A percentile compares a stretch with the other conserved stretches of the same genome.
Conservation (phyloP, 2,888 invertebrate genomes). For the Anagyrus pseudococci region DNA sequence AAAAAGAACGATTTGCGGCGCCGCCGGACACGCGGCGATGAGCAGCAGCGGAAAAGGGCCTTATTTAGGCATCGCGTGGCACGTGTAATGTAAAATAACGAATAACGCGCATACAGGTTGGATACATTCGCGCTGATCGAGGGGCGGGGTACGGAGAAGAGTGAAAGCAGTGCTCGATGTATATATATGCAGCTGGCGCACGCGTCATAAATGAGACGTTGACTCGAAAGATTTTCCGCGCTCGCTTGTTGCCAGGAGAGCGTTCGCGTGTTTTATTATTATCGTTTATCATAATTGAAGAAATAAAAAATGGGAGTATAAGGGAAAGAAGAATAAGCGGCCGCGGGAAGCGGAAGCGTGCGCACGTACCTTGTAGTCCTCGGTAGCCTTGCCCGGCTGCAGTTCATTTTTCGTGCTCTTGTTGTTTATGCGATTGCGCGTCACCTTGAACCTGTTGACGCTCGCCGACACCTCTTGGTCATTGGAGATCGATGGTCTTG, state of each 20-base stretch:
- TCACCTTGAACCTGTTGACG: conserved; percentile 69
- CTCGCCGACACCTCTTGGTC: conserved; percentile 70
- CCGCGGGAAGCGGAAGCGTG: background rate
- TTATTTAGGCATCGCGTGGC: conserved; percentile 23
- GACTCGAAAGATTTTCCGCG: background rate
- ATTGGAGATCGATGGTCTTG: conserved; percentile 66
- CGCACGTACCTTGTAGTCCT: conserved; percentile 54
- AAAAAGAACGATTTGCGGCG: no score
- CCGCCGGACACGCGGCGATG: background rate
- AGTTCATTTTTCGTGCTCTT: conserved; percentile 58
- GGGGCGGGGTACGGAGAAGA: no score
- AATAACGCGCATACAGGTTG: no score
- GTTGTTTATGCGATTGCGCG: conserved; percentile 54
- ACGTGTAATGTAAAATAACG: conserved; percentile 11
- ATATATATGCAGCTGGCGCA: background rate
- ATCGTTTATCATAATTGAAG: no score
- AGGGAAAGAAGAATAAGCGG: no score
- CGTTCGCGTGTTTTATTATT: no score
- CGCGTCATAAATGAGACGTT: background rate
- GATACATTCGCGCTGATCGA: no score
- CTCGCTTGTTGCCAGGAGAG: no score
- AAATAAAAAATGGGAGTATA: no score
- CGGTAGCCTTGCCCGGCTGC: conserved; percentile 48
- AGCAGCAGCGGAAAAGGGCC: conserved; percentile 7
- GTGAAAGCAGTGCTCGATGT: no score